phyloP scores from a whole-genome alignment of 2,888 invertebrate species.

The Mimachlamys varia region DNA sequence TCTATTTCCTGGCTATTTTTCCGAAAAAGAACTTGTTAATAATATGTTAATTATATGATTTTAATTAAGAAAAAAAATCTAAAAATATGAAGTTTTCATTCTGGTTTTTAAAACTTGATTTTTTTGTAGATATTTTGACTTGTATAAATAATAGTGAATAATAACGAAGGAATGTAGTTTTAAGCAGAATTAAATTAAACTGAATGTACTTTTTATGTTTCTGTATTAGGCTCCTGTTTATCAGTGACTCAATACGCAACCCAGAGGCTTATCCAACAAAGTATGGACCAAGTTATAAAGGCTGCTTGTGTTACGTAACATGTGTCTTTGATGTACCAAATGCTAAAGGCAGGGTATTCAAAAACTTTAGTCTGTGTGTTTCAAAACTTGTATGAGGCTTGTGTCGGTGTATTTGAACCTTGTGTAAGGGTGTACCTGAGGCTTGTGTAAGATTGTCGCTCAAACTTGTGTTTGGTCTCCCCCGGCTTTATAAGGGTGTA shows the following conservation, averaged over 20 bases:
- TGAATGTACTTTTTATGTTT: not conserved
- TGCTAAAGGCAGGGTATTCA: too few species aligned
- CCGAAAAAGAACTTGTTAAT: not conserved
- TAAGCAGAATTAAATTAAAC: not conserved
- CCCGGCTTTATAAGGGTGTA: too few species aligned
- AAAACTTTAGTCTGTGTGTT: too few species aligned
- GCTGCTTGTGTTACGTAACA: too few species aligned
- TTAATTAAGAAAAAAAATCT: not conserved
- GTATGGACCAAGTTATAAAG: too few species aligned
- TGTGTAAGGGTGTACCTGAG: too few species aligned
- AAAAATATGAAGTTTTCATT: not conserved
- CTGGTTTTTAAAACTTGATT: not conserved
- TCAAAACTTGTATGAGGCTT: too few species aligned
- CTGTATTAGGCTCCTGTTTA: too few species aligned
- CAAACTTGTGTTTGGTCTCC: too few species aligned
- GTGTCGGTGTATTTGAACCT: too few species aligned
- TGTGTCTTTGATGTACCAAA: too few species aligned
- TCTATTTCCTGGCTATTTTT: not conserved
- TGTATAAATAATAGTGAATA: not conserved
- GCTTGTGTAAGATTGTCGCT: too few species aligned
- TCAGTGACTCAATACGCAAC: not conserved
- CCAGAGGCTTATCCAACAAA: not conserved
- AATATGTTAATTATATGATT: not conserved
- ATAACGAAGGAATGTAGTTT: not conserved
- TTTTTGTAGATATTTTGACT: conserved; percentile 24